Evolutionary conservation across 1,140 invertebrate species (phyloP), one percentile per base, ranked within the genome.

Genomic region (Drosophila willistoni): DNA sequence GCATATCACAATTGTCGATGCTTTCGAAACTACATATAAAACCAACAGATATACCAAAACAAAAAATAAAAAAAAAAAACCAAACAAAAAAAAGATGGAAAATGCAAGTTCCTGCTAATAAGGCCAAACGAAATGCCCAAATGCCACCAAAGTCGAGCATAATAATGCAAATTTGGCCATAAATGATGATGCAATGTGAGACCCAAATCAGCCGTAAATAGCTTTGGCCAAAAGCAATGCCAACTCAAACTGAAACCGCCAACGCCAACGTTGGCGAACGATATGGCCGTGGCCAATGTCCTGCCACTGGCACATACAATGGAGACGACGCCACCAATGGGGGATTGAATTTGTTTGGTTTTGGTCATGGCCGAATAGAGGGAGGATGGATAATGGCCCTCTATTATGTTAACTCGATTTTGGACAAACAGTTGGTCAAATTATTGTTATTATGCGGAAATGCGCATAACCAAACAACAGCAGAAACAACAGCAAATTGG

Each of bases 401-500:
- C 79, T 56, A 89, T 89, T 87, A 80, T 71, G 80, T 79, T 87
- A 84, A 89, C 84, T 89, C 77, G 84, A 89, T 89, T 51, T 89
- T 89, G 84, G 80, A 76, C 84, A 89, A 89, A 89, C 84, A 80
- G 85, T 84, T 67, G 33, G 74, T 71, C 44, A 89, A 89, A 89
- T 89, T 81, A 89, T 90, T 89, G 71, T 89, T 89, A 89, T 89
- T 89, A 89, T 77, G 86, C 77, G 77, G 77, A 79, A 79, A 79
- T 87, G 81, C 73, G 70, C 72, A 74, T 62, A 57, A 74, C 62
- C 44, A 41, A 55, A 63, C 44, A 71, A 70, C 59, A 61, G 3
- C 47, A 39, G 25, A 59, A 66, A 68, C 70, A 47, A 62, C 66
- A 63, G 77, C 83, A 87, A 83, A 86, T 86, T 81, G 78, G 63